phyloP scores from a whole-genome alignment of 2,113 vertebrate genomes.

The Leucoraja erinaceus region DNA sequence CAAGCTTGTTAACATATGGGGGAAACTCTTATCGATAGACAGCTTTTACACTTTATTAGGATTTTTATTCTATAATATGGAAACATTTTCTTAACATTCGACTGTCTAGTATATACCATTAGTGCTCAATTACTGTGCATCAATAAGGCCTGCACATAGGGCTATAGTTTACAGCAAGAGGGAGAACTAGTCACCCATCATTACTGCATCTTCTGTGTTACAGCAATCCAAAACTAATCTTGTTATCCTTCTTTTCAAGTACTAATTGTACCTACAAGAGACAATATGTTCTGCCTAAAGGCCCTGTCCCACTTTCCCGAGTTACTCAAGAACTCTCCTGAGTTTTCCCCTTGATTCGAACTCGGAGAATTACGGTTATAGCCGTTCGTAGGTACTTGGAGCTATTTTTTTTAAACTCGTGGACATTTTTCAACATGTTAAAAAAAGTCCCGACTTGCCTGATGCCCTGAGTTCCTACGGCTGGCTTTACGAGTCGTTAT shows the following conservation, averaged over 20 bases:
- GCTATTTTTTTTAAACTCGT: too few species aligned
- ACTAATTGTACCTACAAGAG: background rate
- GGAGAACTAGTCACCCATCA: background rate
- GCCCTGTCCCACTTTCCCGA: too few species aligned
- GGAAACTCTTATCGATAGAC: background rate
- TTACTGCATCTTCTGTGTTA: background rate
- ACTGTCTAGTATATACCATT: background rate
- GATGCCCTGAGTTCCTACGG: too few species aligned
- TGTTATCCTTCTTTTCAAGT: background rate
- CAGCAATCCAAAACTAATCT: conserved; percentile 2
- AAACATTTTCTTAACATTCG: background rate
- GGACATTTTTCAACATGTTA: too few species aligned
- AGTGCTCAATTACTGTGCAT: background rate
- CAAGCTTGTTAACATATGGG: background rate
- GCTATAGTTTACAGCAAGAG: background rate
- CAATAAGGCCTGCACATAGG: background rate
- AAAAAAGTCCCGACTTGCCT: too few species aligned
- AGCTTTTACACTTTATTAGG: background rate
- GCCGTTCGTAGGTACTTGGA: too few species aligned
- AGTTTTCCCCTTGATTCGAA: too few species aligned
- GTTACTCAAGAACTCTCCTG: too few species aligned
- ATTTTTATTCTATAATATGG: background rate
- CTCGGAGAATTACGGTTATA: too few species aligned
- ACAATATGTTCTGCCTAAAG: background rate
- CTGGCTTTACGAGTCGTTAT: too few species aligned